Percentiles rank a stretch among this genome's conserved stretches.
These are phyloP conservation scores for Porites lutea DNA, from an alignment of 64 coral and sea anemone species.

Conservation along the genomic window DNA sequence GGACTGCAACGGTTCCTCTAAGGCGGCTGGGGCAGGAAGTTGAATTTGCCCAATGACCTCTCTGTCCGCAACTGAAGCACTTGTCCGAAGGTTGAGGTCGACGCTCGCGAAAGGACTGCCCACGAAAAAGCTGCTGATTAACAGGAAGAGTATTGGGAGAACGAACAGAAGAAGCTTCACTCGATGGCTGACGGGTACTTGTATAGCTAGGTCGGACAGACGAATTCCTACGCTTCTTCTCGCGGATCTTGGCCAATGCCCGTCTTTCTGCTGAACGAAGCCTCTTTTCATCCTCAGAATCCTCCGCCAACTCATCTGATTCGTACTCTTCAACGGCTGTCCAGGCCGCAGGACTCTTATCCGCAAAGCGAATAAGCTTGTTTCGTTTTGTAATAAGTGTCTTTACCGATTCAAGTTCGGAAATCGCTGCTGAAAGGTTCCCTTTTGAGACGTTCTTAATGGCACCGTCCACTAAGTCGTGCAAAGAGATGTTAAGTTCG, in stretches of 20 bases:
- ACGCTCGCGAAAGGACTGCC: constrained; percentile 57
- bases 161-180: constrained; percentile 5
- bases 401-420: too few species aligned
- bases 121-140: constrained; percentile 40
- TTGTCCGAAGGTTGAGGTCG: constrained; percentile 63
- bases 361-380: too few species aligned
- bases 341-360: too few species aligned
- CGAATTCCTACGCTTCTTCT: constrained; percentile 21
- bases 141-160: constrained; percentile 36
- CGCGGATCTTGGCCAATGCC: constrained; percentile 27
- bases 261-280: constrained; percentile 33
- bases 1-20: constrained; percentile 36
- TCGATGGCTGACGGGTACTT: constrained; percentile 4
- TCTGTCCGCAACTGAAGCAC: constrained; percentile 63
- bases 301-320: too few species aligned
- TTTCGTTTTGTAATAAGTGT: too few species aligned
- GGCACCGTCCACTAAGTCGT: constrained; percentile 1
- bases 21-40: constrained; percentile 24
- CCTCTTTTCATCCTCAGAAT: constrained; percentile 69
- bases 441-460: neutral
- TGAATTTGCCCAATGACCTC: constrained; percentile 44
- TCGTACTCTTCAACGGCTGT: too few species aligned
- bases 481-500: constrained; percentile 26
- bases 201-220: neutral
- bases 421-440: too few species aligned